Base-by-base conservation (phyloP, 2,797 vertebrate genomes). In the Melanogrammus aeglefinus region DNA sequence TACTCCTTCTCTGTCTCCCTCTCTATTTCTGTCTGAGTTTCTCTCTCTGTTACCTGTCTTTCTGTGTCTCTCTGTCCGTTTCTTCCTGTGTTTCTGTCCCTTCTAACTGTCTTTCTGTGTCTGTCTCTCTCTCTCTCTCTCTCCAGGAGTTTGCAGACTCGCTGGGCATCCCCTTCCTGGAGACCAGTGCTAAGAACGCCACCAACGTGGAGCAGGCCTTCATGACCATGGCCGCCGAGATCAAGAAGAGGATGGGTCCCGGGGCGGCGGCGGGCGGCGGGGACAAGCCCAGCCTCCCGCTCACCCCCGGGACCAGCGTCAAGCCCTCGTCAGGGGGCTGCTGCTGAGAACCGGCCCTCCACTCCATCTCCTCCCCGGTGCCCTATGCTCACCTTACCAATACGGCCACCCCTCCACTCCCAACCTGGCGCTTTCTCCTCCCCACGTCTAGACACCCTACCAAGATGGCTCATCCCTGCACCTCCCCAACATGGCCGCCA, bases 141-240 rank as follows among this genome's bases (percentile, higher is more conserved):
- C 36, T 78, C 36, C 90, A 99, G 97, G 97, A 99, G 94, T 99
- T 99, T 94, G 97, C 97, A 82, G 97, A 99, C 93, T 98, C 97
- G 87, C 95, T 99, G 92, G 97, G 94, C 86, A 98, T 99, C 90
- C 97, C 97, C 0, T 99, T 98, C 94, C 96, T 99, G 97, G 97
- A 99, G 97, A 98, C 97, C 85, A 98, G 97, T 76, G 97, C 97
- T 93, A 99, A 99, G 94, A 99, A 98, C 0, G 97, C 97, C 90
- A 99, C 97, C 87, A 99, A 99, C 80, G 97, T 99, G 93, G 97
- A 99, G 96, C 97, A 99, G 95, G 97, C 97, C 94, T 99, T 99
- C 94, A 99, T 98, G 97, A 99, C 97, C 79, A 99, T 99, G 97
- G 97, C 97, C 89, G 97, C 97, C 2, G 97, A 99, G 92, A 99